phyloP scores from a whole-genome alignment of 2,113 vertebrate species.

The Centrocercus urophasianus region DNA sequence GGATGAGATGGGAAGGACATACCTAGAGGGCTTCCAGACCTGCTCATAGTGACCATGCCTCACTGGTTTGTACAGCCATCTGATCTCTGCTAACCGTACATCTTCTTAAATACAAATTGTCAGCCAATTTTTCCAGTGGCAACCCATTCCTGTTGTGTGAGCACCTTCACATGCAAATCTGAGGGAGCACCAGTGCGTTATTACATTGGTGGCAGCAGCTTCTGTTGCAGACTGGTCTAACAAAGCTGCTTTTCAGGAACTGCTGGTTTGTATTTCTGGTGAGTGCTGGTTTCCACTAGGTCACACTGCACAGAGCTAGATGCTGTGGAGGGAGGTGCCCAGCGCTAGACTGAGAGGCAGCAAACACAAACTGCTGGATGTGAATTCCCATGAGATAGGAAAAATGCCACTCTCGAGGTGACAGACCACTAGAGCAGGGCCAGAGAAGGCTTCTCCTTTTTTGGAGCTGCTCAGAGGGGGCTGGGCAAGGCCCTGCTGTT shows the following conservation, averaged over 20 bases:
- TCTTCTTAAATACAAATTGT: not conserved
- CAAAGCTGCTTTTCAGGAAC: too few species aligned
- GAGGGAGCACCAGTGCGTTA: too few species aligned
- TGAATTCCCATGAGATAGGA: not conserved
- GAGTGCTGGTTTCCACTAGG: not conserved
- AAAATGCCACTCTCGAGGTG: rapidly evolving
- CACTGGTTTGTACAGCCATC: too few species aligned
- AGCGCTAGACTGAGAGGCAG: not conserved
- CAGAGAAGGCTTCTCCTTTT: not conserved
- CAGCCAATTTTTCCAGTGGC: rapidly evolving
- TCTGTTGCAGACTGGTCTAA: too few species aligned
- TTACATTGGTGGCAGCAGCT: too few species aligned
- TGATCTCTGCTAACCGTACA: not conserved
- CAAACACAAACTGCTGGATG: rapidly evolving
- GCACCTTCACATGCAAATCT: too few species aligned
- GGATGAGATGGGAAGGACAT: not conserved
- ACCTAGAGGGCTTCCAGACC: not conserved
- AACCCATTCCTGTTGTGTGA: rapidly evolving
- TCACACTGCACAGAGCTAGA: not conserved
- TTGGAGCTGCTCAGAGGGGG: not conserved
- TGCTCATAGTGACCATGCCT: not conserved
- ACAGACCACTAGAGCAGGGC: not conserved
- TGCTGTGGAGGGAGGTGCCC: not conserved
- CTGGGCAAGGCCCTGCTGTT: not conserved
- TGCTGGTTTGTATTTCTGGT: not conserved